Evolutionary conservation across 53 echinoderm and acorn worm species (phyloP).

Genomic region (Antedon mediterranea): DNA sequence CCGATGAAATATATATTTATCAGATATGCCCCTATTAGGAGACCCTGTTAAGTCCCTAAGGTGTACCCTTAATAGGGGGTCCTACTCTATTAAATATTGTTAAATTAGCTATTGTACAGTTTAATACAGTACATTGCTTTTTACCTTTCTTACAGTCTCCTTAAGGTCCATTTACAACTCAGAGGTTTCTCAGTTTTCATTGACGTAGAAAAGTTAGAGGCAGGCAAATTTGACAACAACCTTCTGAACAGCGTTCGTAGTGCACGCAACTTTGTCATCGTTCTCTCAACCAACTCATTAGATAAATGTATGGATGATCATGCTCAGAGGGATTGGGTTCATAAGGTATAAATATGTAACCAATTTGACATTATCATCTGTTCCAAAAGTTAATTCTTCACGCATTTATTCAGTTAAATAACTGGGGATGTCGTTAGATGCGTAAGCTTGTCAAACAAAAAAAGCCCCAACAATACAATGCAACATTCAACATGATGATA

Average conservation of each 20-base stretch:
- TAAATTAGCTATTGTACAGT: not conserved
- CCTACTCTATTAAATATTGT: not conserved
- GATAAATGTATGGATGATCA: slow-evolving; percentile 81
- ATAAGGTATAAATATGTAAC: slow-evolving; percentile 60
- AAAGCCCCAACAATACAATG: too few species aligned
- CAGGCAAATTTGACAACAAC: slow-evolving; percentile 99
- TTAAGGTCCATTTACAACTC: slow-evolving; percentile 94
- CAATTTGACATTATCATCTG: too few species aligned
- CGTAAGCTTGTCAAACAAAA: too few species aligned
- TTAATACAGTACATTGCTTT: not conserved
- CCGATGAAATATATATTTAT: too few species aligned
- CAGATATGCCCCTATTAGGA: too few species aligned
- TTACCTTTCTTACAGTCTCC: slow-evolving; percentile 39
- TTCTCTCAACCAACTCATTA: slow-evolving; percentile 58
- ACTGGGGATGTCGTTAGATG: slow-evolving; percentile 59
- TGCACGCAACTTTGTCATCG: slow-evolving; percentile 86
- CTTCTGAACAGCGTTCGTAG: slow-evolving; percentile 75
- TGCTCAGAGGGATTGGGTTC: slow-evolving; percentile 86
- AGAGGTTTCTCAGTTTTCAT: slow-evolving; percentile 94
- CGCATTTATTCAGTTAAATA: slow-evolving; percentile 50
- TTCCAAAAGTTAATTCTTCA: too few species aligned
- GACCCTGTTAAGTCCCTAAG: too few species aligned
- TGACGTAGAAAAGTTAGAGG: slow-evolving; percentile 98
- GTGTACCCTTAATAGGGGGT: not conserved
- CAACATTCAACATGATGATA: too few species aligned